A percentile compares a stretch with the other conserved stretches of the same genome.
Conservation (phyloP, 2,888 invertebrate genomes). For the Exephanes ischioxanthus region DNA sequence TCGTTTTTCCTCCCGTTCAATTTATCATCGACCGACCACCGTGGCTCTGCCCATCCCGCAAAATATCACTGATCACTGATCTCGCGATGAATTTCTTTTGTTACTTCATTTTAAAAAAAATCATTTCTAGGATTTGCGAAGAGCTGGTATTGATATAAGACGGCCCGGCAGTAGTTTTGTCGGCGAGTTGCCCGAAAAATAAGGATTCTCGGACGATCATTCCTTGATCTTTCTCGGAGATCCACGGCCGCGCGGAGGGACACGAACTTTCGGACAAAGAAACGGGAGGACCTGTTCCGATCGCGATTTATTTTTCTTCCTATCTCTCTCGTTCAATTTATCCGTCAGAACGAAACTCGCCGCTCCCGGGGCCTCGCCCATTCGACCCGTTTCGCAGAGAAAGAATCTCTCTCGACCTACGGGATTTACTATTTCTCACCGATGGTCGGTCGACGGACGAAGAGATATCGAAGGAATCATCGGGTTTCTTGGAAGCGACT, state of each 20-base stretch:
- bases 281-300: constrained; percentile 76
- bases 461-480: constrained; percentile 48
- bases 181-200: constrained; percentile 24
- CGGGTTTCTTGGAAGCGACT: constrained; percentile 55
- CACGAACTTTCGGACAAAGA: constrained; percentile 74
- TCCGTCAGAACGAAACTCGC: constrained; percentile 39
- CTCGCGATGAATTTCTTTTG: constrained; percentile 28
- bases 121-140: constrained; percentile 27
- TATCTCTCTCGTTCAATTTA: constrained; percentile 57
- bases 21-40: constrained; percentile 36
- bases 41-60: constrained; percentile 18
- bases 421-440: constrained; percentile 47
- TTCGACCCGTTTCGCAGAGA: constrained; percentile 42
- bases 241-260: constrained; percentile 65
- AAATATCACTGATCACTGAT: constrained; percentile 36
- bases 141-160: constrained; percentile 33
- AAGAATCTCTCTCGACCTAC: constrained; percentile 39
- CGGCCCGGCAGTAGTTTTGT: neutral
- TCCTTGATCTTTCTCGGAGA: constrained; percentile 45
- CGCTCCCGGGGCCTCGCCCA: constrained; percentile 51
- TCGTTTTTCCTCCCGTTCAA: constrained; percentile 25
- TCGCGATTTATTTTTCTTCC: constrained; percentile 60
- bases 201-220: constrained; percentile 10
- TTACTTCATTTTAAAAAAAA: constrained; percentile 19
- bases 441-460: constrained; percentile 16